Percentiles rank a stretch among this genome's conserved stretches.
Conservation (phyloP, 1,140 invertebrate genomes). For the Drosophila kepulauana region DNA sequence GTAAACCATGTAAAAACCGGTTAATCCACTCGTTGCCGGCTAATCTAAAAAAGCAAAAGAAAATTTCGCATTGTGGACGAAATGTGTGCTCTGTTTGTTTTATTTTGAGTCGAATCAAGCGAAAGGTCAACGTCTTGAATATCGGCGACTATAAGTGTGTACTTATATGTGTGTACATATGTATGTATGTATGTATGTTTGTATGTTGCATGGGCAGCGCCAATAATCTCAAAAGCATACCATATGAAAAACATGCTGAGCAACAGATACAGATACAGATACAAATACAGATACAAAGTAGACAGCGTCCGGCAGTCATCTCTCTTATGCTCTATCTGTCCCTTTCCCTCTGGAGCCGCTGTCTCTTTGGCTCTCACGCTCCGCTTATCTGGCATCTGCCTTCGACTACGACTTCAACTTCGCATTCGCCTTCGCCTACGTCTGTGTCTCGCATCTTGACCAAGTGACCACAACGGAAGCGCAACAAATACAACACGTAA, state of each 20-base stretch:
- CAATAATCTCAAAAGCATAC: constrained; percentile 27
- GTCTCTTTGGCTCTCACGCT: constrained; percentile 22
- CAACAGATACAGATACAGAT: constrained; percentile 31
- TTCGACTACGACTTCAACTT: constrained; percentile 5
- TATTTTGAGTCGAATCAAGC: constrained; percentile 28
- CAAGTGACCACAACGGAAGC: constrained; percentile 49
- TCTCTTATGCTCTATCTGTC: not conserved
- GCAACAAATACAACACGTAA: constrained; percentile 28
- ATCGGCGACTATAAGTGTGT: constrained; percentile 20
- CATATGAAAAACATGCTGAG: constrained; percentile 24
- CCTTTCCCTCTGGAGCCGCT: not conserved
- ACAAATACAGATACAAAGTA: constrained; percentile 25
- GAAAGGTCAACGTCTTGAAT: constrained; percentile 47
- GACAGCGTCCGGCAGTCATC: constrained; percentile 26
- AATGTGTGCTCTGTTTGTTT: constrained; percentile 23
- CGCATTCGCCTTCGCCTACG: constrained; percentile 23
- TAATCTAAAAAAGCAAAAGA: constrained; percentile 29
- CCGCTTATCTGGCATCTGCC: constrained; percentile 31
- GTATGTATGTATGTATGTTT: constrained; percentile 3
- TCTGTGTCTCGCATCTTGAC: constrained; percentile 33
- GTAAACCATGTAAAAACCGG: constrained; percentile 35
- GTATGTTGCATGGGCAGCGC: constrained; percentile 20
- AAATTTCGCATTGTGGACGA: constrained; percentile 44
- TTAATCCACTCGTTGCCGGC: constrained; percentile 52
- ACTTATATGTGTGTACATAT: not conserved